Evolutionary conservation across 2,797 vertebrate species (phyloP).

Genomic region (Lacerta viridis): DNA sequence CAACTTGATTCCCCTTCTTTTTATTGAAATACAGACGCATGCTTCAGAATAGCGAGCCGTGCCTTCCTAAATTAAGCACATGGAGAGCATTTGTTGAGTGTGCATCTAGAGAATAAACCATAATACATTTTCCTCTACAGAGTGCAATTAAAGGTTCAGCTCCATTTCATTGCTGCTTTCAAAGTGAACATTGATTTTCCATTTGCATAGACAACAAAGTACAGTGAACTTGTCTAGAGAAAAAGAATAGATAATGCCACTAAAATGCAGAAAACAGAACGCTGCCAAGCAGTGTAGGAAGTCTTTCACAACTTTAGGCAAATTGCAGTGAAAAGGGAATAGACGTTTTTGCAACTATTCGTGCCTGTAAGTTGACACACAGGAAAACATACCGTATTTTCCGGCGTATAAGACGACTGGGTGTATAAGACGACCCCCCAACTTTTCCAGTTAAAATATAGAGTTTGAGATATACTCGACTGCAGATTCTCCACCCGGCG

Average conservation of each 20-base stretch:
- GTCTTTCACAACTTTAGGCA: neutral
- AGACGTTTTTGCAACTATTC: constrained; percentile 28
- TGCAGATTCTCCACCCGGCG: no score
- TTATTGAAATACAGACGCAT: constrained; percentile 91
- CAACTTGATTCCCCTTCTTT: constrained; percentile 92
- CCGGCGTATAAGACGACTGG: no score
- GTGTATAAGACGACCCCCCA: no score
- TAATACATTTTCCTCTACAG: neutral
- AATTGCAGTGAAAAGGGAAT: constrained; percentile 13
- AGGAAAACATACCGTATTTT: constrained; percentile 10
- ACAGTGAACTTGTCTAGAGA: constrained; percentile 50
- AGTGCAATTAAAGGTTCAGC: constrained; percentile 51
- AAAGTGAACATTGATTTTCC: constrained; percentile 48
- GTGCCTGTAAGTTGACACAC: constrained; percentile 32
- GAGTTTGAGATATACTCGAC: no score
- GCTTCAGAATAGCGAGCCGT: constrained; percentile 92
- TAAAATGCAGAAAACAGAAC: neutral
- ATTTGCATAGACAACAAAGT: constrained; percentile 35
- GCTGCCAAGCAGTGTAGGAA: constrained; percentile 41
- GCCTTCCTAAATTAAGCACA: constrained; percentile 84
- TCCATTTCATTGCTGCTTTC: constrained; percentile 60
- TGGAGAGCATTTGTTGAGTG: constrained; percentile 45
- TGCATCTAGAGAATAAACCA: constrained; percentile 57
- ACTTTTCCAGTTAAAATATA: no score
- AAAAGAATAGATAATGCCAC: constrained; percentile 50